Conservation (phyloP, 2,797 vertebrate genomes). For the Poecilia velifera region DNA sequence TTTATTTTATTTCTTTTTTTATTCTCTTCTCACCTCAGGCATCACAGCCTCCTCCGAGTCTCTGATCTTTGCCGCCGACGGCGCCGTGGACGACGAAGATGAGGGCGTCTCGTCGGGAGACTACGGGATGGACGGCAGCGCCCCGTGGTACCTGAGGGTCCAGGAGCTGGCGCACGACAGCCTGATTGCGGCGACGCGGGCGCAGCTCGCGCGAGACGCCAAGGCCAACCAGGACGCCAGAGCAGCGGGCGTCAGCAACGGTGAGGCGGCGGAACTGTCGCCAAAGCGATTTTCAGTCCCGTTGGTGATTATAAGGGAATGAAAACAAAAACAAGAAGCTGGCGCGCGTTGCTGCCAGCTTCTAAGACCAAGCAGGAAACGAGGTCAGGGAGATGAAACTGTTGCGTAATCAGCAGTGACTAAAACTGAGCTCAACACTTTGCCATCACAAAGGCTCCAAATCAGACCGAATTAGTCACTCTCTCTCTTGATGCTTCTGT, state of each 20-base stretch:
- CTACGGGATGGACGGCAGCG: conserved; percentile 86
- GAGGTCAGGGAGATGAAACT: conserved; percentile 56
- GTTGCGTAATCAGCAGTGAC: conserved; percentile 42
- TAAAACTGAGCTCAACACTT: conserved; percentile 24
- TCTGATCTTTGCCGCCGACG: conserved; percentile 92
- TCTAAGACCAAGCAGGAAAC: conserved; percentile 43
- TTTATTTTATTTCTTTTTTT: neutral
- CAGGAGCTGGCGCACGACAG: conserved; percentile 98
- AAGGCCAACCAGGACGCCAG: conserved; percentile 91
- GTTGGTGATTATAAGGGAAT: neutral
- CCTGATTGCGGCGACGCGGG: conserved; percentile 96
- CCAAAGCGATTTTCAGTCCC: neutral
- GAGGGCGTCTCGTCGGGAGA: conserved; percentile 90
- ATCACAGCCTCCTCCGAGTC: conserved; percentile 92
- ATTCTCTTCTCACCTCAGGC: conserved; percentile 74
- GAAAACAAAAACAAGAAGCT: neutral
- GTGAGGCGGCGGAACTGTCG: conserved; percentile 67
- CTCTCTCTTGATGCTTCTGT: conserved; percentile 8
- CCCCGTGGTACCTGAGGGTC: conserved; percentile 96
- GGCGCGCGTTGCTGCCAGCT: conserved; percentile 10
- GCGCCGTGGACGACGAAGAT: conserved; percentile 87
- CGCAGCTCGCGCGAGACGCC: conserved; percentile 92
- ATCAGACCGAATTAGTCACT: conserved; percentile 43
- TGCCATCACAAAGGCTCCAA: conserved; percentile 29
- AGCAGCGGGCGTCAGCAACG: conserved; percentile 81